Evolutionary conservation across 1,140 invertebrate species (phyloP).

Genomic region (Vanessa tameamea): DNA sequence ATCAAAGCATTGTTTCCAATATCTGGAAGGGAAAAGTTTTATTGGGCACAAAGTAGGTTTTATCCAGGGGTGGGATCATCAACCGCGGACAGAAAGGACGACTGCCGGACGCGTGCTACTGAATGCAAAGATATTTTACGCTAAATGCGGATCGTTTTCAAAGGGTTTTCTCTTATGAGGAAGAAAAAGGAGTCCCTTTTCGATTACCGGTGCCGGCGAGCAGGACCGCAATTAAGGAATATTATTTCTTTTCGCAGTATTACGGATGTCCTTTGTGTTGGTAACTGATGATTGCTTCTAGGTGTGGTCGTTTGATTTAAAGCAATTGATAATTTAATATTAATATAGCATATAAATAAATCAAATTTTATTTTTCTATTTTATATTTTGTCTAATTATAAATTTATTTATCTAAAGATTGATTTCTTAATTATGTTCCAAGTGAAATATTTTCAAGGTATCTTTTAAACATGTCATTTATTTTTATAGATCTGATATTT

Average conservation of each 20-base stretch:
- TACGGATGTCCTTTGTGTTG: conserved; percentile 18
- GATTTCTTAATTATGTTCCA: too few relatives aligned
- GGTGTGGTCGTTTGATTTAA: conserved; percentile 4
- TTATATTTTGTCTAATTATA: too few relatives aligned
- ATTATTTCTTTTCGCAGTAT: conserved; percentile 18
- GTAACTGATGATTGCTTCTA: conserved; percentile 18
- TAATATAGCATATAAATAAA: too few relatives aligned
- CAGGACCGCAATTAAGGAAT: conserved; percentile 58
- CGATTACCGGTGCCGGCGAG: conserved; percentile 61
- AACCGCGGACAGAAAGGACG: conserved; percentile 48
- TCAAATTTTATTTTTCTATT: too few relatives aligned
- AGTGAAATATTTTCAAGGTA: too few relatives aligned
- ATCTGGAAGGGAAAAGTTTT: conserved; percentile 71
- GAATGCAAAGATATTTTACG: conserved; percentile 77
- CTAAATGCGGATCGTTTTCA: conserved; percentile 69
- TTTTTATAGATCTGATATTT: too few relatives aligned
- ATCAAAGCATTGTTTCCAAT: conserved; percentile 77
- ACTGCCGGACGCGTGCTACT: conserved; percentile 58
- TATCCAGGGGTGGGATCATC: conserved; percentile 61
- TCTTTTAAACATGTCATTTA: too few relatives aligned
- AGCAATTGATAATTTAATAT: neutral
- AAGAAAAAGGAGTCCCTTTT: conserved; percentile 69
- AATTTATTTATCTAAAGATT: too few relatives aligned
- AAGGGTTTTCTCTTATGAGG: conserved; percentile 69
- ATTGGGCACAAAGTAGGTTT: conserved; percentile 76